Evolutionary conservation across 2,888 invertebrate species (phyloP).

Genomic region (Drosophila vallismaia): DNA sequence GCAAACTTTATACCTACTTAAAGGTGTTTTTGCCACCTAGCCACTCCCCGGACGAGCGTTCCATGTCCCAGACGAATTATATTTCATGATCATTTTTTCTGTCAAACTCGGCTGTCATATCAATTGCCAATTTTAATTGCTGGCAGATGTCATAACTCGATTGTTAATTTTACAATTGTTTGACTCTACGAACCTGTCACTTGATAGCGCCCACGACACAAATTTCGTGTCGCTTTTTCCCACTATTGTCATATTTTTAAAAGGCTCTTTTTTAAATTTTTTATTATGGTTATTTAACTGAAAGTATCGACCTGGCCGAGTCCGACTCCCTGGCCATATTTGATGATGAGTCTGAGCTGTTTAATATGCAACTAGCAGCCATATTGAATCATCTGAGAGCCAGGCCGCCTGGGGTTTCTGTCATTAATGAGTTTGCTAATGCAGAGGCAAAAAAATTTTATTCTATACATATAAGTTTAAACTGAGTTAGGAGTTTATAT

Average conservation of each 20-base stretch:
- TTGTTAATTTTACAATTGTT: constrained; percentile 52
- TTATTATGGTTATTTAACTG: constrained; percentile 53
- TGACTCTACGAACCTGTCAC: constrained; percentile 33
- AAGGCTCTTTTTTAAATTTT: constrained; percentile 10
- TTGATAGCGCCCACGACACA: constrained; percentile 62
- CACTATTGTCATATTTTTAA: not conserved
- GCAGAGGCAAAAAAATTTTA: not conserved
- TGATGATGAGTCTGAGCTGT: constrained; percentile 31
- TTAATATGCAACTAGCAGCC: constrained; percentile 67
- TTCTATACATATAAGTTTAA: not conserved
- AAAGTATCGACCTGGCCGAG: constrained; percentile 13
- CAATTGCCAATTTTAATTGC: constrained; percentile 78
- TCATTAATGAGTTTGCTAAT: constrained; percentile 38
- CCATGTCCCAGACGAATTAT: constrained; percentile 14
- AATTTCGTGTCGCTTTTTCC: constrained; percentile 26
- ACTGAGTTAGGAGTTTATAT: not conserved
- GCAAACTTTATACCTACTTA: not conserved
- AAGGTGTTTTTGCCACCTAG: not conserved
- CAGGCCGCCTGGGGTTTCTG: constrained; percentile 38
- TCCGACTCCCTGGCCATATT: constrained; percentile 37
- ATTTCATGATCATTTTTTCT: constrained; percentile 32
- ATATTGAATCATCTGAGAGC: constrained; percentile 73
- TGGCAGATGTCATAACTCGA: constrained; percentile 74
- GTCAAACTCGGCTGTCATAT: constrained; percentile 49
- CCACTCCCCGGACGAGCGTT: constrained; percentile 25